Percentiles rank a stretch among this genome's conserved stretches.
These are phyloP conservation scores for Murina feae DNA, from an alignment of 2,113 vertebrate species.

Conservation along the genomic window DNA sequence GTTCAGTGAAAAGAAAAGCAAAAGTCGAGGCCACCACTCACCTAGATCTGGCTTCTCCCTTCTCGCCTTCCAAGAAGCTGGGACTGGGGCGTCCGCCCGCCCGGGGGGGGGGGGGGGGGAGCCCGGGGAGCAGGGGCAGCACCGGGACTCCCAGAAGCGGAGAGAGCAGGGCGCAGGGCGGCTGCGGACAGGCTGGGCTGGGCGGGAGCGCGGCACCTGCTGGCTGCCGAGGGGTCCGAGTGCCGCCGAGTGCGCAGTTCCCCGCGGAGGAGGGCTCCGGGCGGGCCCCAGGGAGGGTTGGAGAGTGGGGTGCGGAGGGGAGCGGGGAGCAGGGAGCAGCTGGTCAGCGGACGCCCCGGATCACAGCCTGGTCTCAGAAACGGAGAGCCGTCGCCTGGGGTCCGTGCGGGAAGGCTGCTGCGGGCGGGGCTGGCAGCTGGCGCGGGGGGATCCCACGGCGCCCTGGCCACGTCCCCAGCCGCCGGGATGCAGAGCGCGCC, in stretches of 20 bases:
- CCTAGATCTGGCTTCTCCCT: background rate
- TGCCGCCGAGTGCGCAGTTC: background rate
- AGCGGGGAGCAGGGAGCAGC: background rate
- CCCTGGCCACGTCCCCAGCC: background rate
- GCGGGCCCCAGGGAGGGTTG: background rate
- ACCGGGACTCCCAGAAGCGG: background rate
- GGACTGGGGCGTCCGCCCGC: background rate
- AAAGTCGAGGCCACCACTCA: background rate
- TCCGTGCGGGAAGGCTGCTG: background rate
- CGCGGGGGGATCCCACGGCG: background rate
- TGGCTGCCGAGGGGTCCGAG: background rate
- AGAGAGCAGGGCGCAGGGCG: background rate
- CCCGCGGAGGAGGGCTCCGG: background rate
- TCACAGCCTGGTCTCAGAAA: background rate
- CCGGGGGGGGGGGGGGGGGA: fast-evolving
- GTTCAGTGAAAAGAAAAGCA: background rate
- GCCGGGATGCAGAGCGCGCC: background rate
- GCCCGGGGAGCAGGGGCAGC: background rate
- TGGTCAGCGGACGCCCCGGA: background rate
- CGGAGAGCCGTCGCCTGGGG: background rate
- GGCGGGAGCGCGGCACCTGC: background rate
- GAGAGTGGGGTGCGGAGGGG: background rate
- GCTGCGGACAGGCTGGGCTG: background rate
- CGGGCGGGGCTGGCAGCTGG: background rate
- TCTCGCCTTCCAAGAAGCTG: background rate